Percentiles rank a stretch among this genome's conserved stretches.
Evolutionary conservation across 2,888 invertebrate species (phyloP).

Genomic region (Noctua janthina): DNA sequence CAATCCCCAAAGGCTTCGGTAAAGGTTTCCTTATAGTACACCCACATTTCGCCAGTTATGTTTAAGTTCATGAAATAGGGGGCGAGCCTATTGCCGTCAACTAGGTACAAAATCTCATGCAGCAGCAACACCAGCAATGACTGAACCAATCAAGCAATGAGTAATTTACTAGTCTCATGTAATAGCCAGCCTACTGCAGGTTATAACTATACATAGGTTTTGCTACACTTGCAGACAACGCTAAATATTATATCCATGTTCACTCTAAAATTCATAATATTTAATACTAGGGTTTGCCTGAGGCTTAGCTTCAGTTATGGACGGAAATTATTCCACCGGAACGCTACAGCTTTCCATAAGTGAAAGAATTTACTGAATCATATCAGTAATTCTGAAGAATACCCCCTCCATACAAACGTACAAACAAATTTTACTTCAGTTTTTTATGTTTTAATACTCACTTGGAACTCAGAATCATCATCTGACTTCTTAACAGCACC

Average conservation of each 20-base stretch:
- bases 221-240: background rate
- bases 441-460: conserved; percentile 71
- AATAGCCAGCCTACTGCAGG: background rate
- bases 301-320: no score
- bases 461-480: conserved; percentile 95
- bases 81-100: background rate
- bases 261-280: background rate
- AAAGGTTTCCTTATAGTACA: background rate
- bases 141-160: background rate
- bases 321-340: no score
- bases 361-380: no score
- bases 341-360: no score
- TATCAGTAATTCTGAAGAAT: background rate
- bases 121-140: no score
- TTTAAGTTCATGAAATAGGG: background rate
- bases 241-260: background rate
- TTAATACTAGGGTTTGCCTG: background rate
- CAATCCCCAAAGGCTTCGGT: background rate
- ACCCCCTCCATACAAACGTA: no score
- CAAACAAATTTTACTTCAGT: no score
- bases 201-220: background rate
- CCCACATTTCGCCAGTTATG: background rate
- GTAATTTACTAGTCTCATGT: background rate
- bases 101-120: background rate
- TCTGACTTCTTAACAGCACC: conserved; percentile 92